A percentile compares a stretch with the other conserved stretches of the same genome.
Conservation (phyloP, 2,797 vertebrate species). For the Karalla daura region DNA sequence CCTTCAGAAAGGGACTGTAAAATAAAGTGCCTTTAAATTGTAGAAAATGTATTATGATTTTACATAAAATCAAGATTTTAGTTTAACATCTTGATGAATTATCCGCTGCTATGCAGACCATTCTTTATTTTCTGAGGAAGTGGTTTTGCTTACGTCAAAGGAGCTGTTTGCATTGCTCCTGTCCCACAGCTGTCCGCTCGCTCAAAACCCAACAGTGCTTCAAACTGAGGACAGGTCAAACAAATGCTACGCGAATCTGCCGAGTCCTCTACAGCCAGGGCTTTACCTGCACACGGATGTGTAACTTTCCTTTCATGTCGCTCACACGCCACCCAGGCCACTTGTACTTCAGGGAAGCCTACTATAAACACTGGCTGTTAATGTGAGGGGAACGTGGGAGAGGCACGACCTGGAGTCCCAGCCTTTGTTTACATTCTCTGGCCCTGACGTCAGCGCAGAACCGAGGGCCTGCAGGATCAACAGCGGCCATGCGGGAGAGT, state of each 20-base stretch:
- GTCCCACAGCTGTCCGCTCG: conserved; percentile 17
- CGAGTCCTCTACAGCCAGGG: not conserved
- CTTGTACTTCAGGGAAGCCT: conserved; percentile 47
- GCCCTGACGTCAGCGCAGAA: conserved; percentile 76
- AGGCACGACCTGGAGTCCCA: conserved; percentile 62
- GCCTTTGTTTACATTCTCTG: conserved; percentile 80
- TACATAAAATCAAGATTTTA: not conserved
- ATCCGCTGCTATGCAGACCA: not conserved
- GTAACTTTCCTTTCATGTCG: conserved; percentile 66
- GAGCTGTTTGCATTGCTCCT: conserved; percentile 38
- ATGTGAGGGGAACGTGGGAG: conserved; percentile 66
- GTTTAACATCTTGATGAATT: not conserved
- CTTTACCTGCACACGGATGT: conserved; percentile 66
- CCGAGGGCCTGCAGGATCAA: conserved; percentile 57
- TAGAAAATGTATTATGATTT: not conserved
- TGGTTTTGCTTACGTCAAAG: conserved; percentile 36
- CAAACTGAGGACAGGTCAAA: conserved; percentile 51
- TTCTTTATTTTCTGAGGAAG: conserved; percentile 17
- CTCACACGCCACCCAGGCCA: conserved; percentile 27
- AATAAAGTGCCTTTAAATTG: not conserved
- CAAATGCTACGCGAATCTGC: conserved; percentile 17
- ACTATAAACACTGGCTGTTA: conserved; percentile 63
- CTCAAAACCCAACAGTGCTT: conserved; percentile 26
- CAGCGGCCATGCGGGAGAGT: conserved; percentile 56
- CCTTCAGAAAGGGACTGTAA: not conserved